Percentiles rank a stretch among this genome's conserved stretches.
These are phyloP conservation scores for Pyrocoelia pectoralis DNA, from an alignment of 2,888 invertebrate species.

Conservation along the genomic window DNA sequence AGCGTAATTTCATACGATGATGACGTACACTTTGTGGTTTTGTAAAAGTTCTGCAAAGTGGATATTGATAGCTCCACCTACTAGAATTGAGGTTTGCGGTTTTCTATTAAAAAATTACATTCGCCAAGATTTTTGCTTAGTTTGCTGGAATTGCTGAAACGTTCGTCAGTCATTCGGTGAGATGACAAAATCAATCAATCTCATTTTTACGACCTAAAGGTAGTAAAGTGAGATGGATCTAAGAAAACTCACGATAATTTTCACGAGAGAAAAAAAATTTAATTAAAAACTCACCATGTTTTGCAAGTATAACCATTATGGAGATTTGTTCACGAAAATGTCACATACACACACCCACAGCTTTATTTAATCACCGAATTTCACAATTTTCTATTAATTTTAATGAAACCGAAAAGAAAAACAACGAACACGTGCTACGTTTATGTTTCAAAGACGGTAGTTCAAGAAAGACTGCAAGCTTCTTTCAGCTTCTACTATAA, in stretches of 20 bases:
- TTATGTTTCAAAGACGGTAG: not conserved
- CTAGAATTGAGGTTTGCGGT: not conserved
- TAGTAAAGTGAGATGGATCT: too few relatives aligned
- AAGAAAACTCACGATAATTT: not conserved
- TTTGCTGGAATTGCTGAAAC: too few relatives aligned
- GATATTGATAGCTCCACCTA: not conserved
- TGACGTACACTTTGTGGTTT: not conserved
- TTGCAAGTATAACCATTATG: slow-evolving; percentile 42
- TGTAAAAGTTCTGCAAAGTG: not conserved
- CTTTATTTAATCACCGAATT: not conserved
- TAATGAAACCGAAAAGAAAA: not conserved
- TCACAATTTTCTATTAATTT: too few relatives aligned
- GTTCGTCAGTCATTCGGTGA: too few relatives aligned
- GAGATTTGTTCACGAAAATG: slow-evolving; percentile 9
- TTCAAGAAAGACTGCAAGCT: slow-evolving; percentile 8
- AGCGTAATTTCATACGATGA: not conserved
- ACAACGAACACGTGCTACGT: slow-evolving; percentile 4
- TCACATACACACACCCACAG: not conserved
- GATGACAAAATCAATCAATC: too few relatives aligned
- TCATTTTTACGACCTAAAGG: too few relatives aligned
- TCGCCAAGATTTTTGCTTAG: too few relatives aligned
- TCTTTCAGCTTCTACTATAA: not conserved
- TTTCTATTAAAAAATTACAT: not conserved
- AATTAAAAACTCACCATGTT: slow-evolving; percentile 40
- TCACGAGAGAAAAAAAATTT: not conserved